Conservation (phyloP, 1,140 invertebrate genomes). For the Galleria mellonella region DNA sequence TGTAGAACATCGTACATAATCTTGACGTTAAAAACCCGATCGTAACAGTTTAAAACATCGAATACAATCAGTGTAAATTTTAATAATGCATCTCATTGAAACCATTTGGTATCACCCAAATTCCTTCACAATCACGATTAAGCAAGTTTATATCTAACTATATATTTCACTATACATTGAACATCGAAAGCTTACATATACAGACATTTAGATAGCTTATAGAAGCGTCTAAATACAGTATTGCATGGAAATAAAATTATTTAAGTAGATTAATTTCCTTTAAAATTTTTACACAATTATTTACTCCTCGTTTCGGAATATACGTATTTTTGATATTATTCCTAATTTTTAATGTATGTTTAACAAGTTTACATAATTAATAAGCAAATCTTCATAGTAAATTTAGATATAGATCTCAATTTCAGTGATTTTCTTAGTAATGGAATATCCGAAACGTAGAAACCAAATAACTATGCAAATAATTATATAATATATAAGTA, state of each 20-base stretch:
- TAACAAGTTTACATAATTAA: too few species aligned
- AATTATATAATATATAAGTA: too few species aligned
- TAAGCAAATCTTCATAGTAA: too few species aligned
- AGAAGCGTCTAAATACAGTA: slow-evolving; percentile 31
- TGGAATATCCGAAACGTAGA: too few species aligned
- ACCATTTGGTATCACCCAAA: slow-evolving; percentile 71
- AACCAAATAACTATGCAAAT: too few species aligned
- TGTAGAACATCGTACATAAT: background rate
- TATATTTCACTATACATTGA: slow-evolving; percentile 46
- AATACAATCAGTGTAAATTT: background rate
- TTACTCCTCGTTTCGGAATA: too few species aligned
- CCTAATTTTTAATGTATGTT: too few species aligned
- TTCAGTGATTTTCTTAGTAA: too few species aligned
- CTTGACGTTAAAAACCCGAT: slow-evolving; percentile 2
- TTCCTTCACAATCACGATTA: slow-evolving; percentile 50
- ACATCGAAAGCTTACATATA: slow-evolving; percentile 64
- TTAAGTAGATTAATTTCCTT: too few species aligned
- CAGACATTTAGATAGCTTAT: slow-evolving; percentile 27
- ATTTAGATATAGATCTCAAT: too few species aligned
- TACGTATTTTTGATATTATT: too few species aligned
- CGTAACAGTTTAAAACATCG: slow-evolving; percentile 4
- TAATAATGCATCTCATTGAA: slow-evolving; percentile 18
- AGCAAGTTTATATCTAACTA: slow-evolving; percentile 44
- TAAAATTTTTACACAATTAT: too few species aligned
- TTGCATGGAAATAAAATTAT: background rate